Evolutionary conservation across 2,888 invertebrate species (phyloP), one percentile per base, ranked within the genome.

Genomic region (Acheta domesticus): DNA sequence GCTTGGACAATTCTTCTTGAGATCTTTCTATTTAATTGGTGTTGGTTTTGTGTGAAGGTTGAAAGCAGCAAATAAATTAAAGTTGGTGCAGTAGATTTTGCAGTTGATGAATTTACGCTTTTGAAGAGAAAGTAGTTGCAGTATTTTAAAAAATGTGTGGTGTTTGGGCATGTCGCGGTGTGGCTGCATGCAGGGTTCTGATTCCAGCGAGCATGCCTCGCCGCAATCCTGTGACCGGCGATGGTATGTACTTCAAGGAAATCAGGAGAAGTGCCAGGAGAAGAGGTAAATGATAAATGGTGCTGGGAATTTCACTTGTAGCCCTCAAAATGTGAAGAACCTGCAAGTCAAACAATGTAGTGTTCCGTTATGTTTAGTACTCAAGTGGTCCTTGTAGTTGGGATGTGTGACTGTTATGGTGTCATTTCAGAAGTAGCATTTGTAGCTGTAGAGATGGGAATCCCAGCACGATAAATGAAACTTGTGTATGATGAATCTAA

Each of bases 221-320:
- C 74, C 79, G 82, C 48, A 82, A 82, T 78, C 81, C 82, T 19
- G 82, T 82, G 62, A 82, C 82, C 36, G 82, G 82, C 73, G 82
- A 80, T 62, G 82, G 82, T 23, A 76, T 81, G 48, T 50, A 19
- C 49, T 77, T 74, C 49, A 80, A 78, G 23, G 79, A 80, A 73
- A 12, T 78, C 49, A 78, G 77, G 49, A 79, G 80, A 77, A 79
- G 81, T 62, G 50, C 78, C 74, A 50, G 78, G 73, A 81, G 78
- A 78, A 79, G 81, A 81, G 81, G 81, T 81, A 81, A 81, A 23
- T 75, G 75, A 21, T 75, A 21, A 36, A 36, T 20, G 75, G 19
- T 36, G 48, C 23, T 21, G 75, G 23, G 48, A 62, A 75, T n/a
- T 75, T 19, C 19, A 77, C n/a, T 48, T n/a, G 49, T 49, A 19